A percentile compares a stretch with the other conserved stretches of the same genome.
phyloP scores from a whole-genome alignment of 1,140 invertebrate species.

The Cephus cinctus region DNA sequence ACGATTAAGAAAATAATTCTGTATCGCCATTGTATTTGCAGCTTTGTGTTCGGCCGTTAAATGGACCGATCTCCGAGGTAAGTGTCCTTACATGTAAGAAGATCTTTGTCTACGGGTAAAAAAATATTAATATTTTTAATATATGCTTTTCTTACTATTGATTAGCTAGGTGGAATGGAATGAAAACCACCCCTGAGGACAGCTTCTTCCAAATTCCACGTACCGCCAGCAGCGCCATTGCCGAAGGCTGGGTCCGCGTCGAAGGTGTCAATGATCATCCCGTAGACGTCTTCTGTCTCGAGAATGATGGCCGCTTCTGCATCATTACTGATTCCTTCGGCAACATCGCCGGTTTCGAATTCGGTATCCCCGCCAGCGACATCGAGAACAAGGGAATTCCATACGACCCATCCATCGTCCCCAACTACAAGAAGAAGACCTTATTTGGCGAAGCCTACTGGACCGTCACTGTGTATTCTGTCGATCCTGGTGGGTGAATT shows the following conservation, averaged over 20 bases:
- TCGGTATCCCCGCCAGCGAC: slow-evolving; percentile 28
- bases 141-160: too few relatives aligned
- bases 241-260: slow-evolving; percentile 42
- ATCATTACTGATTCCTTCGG: slow-evolving; percentile 45
- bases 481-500: slow-evolving; percentile 42
- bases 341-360: slow-evolving; percentile 52
- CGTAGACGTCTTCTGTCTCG: slow-evolving; percentile 42
- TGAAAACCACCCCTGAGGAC: slow-evolving; percentile 28
- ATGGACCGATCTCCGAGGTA: too few relatives aligned
- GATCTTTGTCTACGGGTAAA: too few relatives aligned
- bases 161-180: too few relatives aligned
- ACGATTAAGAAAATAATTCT: too few relatives aligned
- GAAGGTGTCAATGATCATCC: slow-evolving; percentile 37
- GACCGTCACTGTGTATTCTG: slow-evolving; percentile 47
- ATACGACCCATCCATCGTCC: background rate
- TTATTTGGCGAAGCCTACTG: slow-evolving; percentile 47
- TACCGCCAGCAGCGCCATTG: slow-evolving; percentile 43
- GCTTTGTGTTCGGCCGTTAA: too few relatives aligned
- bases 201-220: slow-evolving; percentile 53
- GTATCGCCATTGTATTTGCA: too few relatives aligned
- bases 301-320: slow-evolving; percentile 39
- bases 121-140: too few relatives aligned
- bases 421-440: slow-evolving; percentile 30
- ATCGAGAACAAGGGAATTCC: background rate
- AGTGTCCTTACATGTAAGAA: too few relatives aligned